Conservation (phyloP, 2,888 invertebrate species). For the Oscheius sp. region DNA sequence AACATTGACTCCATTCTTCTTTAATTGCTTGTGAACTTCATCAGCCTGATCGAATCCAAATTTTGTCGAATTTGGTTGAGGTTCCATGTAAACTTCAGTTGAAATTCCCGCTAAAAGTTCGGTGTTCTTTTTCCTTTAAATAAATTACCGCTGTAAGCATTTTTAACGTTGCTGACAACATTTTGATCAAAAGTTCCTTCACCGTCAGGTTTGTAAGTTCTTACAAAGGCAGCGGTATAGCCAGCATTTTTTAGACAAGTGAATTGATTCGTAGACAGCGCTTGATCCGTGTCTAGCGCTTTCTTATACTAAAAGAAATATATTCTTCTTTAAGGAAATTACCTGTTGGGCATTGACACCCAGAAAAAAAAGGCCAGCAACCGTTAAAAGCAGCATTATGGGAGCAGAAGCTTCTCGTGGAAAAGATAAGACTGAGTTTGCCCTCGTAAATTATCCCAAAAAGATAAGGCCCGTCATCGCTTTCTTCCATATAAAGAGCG, state of each 20-base stretch:
- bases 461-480: background rate
- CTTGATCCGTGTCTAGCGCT: conserved; percentile 4
- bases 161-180: conserved; percentile 12
- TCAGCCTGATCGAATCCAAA: conserved; percentile 36
- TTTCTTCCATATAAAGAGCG: too few species aligned
- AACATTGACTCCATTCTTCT: conserved; percentile 34
- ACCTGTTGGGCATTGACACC: background rate
- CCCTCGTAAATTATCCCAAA: background rate
- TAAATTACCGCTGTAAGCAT: conserved; percentile 14
- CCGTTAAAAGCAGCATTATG: background rate
- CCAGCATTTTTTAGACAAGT: conserved; percentile 13
- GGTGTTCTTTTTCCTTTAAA: too few species aligned
- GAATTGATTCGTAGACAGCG: background rate
- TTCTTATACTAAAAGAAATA: conserved; percentile 2
- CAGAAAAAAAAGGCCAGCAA: background rate
- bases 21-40: conserved; percentile 31
- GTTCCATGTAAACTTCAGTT: conserved; percentile 34
- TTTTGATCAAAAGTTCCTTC: conserved; percentile 32
- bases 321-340: background rate
- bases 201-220: conserved; percentile 32
- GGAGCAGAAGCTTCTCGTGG: background rate
- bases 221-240: conserved; percentile 17
- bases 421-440: conserved; percentile 16
- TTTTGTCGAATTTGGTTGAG: conserved; percentile 21
- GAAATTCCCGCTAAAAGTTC: conserved; percentile 30